These are phyloP conservation scores for Drosophila persimilis DNA, from an alignment of 1,140 invertebrate species.

Conservation along the genomic window DNA sequence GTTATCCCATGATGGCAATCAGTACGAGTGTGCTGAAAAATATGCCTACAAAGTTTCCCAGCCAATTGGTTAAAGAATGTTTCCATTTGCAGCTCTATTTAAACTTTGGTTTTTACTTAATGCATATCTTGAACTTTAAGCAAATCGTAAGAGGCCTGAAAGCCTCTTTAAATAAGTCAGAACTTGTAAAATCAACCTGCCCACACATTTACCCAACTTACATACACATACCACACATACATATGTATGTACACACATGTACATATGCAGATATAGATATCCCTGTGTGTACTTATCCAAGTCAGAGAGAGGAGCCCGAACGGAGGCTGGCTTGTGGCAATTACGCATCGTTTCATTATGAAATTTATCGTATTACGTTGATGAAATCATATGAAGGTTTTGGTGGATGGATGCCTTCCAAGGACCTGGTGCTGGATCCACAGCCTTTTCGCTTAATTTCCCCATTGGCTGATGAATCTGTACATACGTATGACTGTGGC, in stretches of 20 bases:
- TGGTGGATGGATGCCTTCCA: conserved; percentile 30
- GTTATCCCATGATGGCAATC: too few species aligned
- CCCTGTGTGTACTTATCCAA: background rate
- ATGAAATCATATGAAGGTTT: conserved; percentile 72
- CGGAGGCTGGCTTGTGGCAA: conserved; percentile 36
- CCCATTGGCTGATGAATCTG: conserved; percentile 65
- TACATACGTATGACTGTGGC: conserved; percentile 9
- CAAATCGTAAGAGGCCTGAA: conserved; percentile 1
- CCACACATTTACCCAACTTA: background rate
- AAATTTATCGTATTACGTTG: conserved; percentile 79
- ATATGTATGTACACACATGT: conserved; percentile 2
- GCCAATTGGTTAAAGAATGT: too few species aligned
- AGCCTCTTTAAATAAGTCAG: background rate
- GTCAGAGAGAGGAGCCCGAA: background rate
- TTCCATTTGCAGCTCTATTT: background rate
- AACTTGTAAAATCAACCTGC: too few species aligned
- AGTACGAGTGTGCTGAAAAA: too few species aligned
- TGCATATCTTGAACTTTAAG: conserved; percentile 3
- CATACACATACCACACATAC: background rate
- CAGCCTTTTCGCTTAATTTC: conserved; percentile 55
- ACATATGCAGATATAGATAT: background rate
- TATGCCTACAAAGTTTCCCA: too few species aligned
- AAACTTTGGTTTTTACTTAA: conserved; percentile 14
- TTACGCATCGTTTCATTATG: conserved; percentile 77
- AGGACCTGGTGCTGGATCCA: too few species aligned